These are phyloP conservation scores for Megaleporinus macrocephalus DNA, from an alignment of 2,113 vertebrate genomes.

Conservation along the genomic window DNA sequence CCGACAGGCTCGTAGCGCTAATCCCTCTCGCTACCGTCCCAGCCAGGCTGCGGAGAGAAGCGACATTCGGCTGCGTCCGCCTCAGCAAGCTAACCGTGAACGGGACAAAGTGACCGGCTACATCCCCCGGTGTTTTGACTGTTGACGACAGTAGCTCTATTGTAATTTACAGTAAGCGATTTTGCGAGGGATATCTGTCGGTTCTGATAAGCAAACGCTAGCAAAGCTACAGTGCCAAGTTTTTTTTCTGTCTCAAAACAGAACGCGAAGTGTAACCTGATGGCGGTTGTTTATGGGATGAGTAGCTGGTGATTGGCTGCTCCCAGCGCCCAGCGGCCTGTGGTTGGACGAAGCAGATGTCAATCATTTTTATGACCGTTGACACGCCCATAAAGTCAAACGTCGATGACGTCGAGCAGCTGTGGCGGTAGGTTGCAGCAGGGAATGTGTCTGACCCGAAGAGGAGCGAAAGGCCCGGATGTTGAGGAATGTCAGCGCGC, in stretches of 20 bases:
- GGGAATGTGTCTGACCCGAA: constrained; percentile 20
- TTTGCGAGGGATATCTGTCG: background rate
- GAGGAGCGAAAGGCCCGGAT: constrained; percentile 42
- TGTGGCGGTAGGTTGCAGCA: constrained; percentile 30
- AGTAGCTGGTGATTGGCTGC: constrained; percentile 26
- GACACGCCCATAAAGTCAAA: constrained; percentile 48
- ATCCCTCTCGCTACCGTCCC: constrained; percentile 52
- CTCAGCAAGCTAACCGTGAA: background rate
- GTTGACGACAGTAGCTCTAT: background rate
- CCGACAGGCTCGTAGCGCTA: constrained; percentile 25
- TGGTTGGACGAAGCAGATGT: constrained; percentile 15
- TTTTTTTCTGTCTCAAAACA: constrained; percentile 58
- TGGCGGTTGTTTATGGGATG: background rate
- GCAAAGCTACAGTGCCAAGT: constrained; percentile 45
- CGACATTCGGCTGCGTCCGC: constrained; percentile 44
- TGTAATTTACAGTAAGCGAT: background rate
- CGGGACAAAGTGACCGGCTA: constrained; percentile 46
- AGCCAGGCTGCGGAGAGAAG: constrained; percentile 36
- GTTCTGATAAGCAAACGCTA: constrained; percentile 29
- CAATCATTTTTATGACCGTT: constrained; percentile 3
- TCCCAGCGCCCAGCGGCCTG: background rate
- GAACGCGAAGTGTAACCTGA: constrained; percentile 1
- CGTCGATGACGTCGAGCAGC: constrained; percentile 18
- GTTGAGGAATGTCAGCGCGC: constrained; percentile 41
- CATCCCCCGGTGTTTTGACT: constrained; percentile 38